phyloP scores from a whole-genome alignment of 2,888 invertebrate genomes.

The Eucera pruinosa region DNA sequence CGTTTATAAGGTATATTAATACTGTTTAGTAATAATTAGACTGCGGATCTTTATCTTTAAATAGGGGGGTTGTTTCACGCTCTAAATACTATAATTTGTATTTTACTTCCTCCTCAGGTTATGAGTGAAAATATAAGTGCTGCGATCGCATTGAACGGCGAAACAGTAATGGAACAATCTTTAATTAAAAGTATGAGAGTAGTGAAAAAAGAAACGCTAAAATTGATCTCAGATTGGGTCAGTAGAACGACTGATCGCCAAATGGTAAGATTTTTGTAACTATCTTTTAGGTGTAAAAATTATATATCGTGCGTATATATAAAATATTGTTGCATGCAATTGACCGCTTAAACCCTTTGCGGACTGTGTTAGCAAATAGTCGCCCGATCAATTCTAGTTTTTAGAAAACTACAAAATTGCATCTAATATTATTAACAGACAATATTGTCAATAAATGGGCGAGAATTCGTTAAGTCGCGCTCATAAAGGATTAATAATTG shows the following conservation, averaged over 20 bases:
- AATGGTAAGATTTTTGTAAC: conserved; percentile 86
- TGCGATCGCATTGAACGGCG: conserved; percentile 97
- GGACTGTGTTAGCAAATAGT: too few relatives aligned
- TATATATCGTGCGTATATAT: neutral
- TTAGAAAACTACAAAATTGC: too few relatives aligned
- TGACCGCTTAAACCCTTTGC: too few relatives aligned
- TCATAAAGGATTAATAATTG: too few relatives aligned
- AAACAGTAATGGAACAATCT: conserved; percentile 98
- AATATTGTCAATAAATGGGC: too few relatives aligned
- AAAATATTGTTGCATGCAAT: neutral
- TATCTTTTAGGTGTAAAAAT: neutral
- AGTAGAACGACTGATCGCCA: conserved; percentile 94
- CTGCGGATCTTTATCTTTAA: too few relatives aligned
- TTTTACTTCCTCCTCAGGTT: conserved; percentile 73
- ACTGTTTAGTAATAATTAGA: too few relatives aligned
- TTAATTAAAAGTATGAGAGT: conserved; percentile 99
- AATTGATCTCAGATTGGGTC: conserved; percentile 98
- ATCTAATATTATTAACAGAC: too few relatives aligned
- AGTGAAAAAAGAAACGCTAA: conserved; percentile 99
- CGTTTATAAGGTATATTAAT: conserved; percentile 94
- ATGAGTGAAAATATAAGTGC: conserved; percentile 97
- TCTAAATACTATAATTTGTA: conserved; percentile 5
- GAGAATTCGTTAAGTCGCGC: too few relatives aligned
- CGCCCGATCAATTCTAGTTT: too few relatives aligned
- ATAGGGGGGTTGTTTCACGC: too few relatives aligned